Conservation (phyloP, 1,140 invertebrate genomes). For the Drosophila nannoptera region DNA sequence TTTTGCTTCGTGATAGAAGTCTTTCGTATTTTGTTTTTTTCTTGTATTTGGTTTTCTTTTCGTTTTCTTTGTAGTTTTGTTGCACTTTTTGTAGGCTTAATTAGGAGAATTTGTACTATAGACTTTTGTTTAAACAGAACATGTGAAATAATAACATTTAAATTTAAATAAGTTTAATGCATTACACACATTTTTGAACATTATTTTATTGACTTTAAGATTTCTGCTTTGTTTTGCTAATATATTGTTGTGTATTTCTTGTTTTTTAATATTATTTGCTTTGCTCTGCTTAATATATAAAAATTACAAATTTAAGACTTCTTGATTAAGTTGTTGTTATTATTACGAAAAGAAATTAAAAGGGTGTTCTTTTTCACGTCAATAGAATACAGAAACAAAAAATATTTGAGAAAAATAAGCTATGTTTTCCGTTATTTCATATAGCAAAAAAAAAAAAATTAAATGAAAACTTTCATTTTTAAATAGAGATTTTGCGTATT, state of each 20-base stretch:
- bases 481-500: slow-evolving; percentile 19
- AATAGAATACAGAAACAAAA: slow-evolving; percentile 47
- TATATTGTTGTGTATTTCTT: slow-evolving; percentile 64
- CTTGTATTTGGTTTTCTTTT: not conserved
- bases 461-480: slow-evolving; percentile 31
- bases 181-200: slow-evolving; percentile 74
- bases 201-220: slow-evolving; percentile 76
- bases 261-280: slow-evolving; percentile 41
- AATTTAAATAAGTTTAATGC: slow-evolving; percentile 74
- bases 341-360: slow-evolving; percentile 54
- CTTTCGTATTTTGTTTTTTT: slow-evolving; percentile 10
- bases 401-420: slow-evolving; percentile 56
- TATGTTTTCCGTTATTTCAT: slow-evolving; percentile 32
- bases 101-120: slow-evolving; percentile 42
- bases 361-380: slow-evolving; percentile 46
- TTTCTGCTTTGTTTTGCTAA: slow-evolving; percentile 69
- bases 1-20: slow-evolving; percentile 19
- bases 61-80: slow-evolving; percentile 29
- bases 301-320: slow-evolving; percentile 61
- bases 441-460: slow-evolving; percentile 21
- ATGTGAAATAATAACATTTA: slow-evolving; percentile 69
- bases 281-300: slow-evolving; percentile 63
- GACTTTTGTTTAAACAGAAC: slow-evolving; percentile 61
- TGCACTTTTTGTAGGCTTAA: slow-evolving; percentile 53
- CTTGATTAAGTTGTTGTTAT: slow-evolving; percentile 57